Evolutionary conservation across 2,797 vertebrate species (phyloP).

Genomic region (Eremophila alpestris): DNA sequence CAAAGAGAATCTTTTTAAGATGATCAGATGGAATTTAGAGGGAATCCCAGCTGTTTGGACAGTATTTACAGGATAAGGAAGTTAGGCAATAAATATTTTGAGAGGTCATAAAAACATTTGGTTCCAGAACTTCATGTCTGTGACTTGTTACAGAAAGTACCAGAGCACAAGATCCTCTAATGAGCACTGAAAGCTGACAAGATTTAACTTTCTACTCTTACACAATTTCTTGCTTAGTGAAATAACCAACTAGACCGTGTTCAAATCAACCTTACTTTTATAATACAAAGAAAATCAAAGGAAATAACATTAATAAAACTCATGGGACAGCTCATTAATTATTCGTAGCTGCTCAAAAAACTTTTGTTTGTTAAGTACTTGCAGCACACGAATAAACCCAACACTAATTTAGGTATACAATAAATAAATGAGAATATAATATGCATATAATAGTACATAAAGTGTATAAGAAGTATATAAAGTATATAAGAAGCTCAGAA

Average conservation of each 20-base stretch:
- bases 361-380: background rate
- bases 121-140: background rate
- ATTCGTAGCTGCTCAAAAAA: background rate
- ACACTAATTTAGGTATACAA: background rate
- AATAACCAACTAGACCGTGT: background rate
- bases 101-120: conserved; percentile 7
- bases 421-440: background rate
- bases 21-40: background rate
- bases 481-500: background rate
- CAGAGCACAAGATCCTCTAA: background rate
- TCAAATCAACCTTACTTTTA: background rate
- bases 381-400: background rate
- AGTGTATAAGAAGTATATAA: background rate
- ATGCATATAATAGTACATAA: background rate
- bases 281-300: background rate
- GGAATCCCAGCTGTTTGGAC: background rate
- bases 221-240: background rate
- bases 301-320: background rate
- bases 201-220: background rate
- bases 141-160: background rate
- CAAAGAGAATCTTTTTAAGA: background rate
- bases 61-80: background rate
- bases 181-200: background rate
- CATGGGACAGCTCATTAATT: background rate
- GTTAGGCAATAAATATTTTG: background rate